Base-by-base conservation (phyloP, 2,797 vertebrate species). In the Lycodopsis pacificus region DNA sequence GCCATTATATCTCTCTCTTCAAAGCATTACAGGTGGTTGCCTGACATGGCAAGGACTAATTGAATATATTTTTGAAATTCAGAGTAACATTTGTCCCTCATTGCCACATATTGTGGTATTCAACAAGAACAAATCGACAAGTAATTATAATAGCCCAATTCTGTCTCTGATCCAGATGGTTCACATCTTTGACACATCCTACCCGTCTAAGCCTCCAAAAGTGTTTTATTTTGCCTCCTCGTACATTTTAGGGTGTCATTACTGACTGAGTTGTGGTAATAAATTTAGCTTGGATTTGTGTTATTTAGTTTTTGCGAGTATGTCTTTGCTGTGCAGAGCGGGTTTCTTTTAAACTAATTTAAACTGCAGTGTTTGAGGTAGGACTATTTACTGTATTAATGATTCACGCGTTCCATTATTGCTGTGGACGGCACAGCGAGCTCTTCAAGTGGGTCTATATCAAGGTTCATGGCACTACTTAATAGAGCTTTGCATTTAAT, bases 401-500 rank as follows among this genome's bases (percentile, higher is more conserved):
- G 83, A 91, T 84, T 89, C 85, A 71, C 65, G 2, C 68, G 80
- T 80, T 79, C 71, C 71, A 82, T 89, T 84, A 81, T 82, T 86
- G 72, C 76, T 81, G 72, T 75, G 65, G 79, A 81, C 81, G 73
- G 69, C 76, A 77, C 66, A 54, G 51, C 1, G 17, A 81, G 78
- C 56, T 87, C 86, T 72, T 85, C 76, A 77, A 76, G 77, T 65
- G 76, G 71, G 73, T 84, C 80, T 89, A 76, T 86, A 83, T 87
- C 80, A 86, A 79, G 86, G 86, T 90, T 84, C 86, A 82, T 64
- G 83, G 82, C 79, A 88, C 70, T 83, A 80, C 86, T 91, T 90
- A 90, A 90, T 88, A 87, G 85, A 89, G 81, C 91, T 87, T 90
- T 87, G 76, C 82, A 83, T 86, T 86, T 88, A 87, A 91, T 88